These are phyloP conservation scores for Hypsibius dujardini DNA, from an alignment of 1,140 invertebrate genomes.

Conservation along the genomic window DNA sequence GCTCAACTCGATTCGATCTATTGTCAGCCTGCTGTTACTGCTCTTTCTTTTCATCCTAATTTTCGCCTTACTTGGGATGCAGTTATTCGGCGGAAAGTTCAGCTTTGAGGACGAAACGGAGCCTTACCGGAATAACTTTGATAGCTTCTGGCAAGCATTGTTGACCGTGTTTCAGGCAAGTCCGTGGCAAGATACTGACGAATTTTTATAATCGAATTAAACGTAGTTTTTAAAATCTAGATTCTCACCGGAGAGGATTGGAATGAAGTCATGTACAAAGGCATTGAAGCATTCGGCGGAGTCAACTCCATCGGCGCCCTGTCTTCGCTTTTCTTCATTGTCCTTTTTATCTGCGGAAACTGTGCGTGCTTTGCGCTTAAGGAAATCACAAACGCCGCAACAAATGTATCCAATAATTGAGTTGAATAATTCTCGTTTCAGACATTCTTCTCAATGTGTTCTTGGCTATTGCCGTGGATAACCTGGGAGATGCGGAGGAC, in stretches of 20 bases:
- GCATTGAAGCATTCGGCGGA: constrained; percentile 85
- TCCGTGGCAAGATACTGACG: too few species aligned
- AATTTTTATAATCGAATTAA: too few species aligned
- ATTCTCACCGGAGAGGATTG: constrained; percentile 98
- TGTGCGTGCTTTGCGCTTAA: too few species aligned
- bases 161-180: constrained; percentile 46
- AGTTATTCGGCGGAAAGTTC: constrained; percentile 47
- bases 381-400: not conserved
- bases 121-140: constrained; percentile 44
- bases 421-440: constrained; percentile 31
- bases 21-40: constrained; percentile 83
- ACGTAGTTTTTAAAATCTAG: constrained; percentile 40
- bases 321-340: constrained; percentile 92
- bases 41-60: constrained; percentile 99
- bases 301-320: constrained; percentile 65
- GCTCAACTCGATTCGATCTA: constrained; percentile 95
- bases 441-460: constrained; percentile 97
- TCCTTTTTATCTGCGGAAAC: constrained; percentile 97
- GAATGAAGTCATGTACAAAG: constrained; percentile 97
- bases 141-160: constrained; percentile 43
- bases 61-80: constrained; percentile 85
- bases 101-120: constrained; percentile 35
- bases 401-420: not conserved
- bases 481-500: constrained; percentile 93
- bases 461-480: constrained; percentile 99